Evolutionary conservation across 1,140 invertebrate species (phyloP).

Genomic region (Drosophila pseudoananassae): DNA sequence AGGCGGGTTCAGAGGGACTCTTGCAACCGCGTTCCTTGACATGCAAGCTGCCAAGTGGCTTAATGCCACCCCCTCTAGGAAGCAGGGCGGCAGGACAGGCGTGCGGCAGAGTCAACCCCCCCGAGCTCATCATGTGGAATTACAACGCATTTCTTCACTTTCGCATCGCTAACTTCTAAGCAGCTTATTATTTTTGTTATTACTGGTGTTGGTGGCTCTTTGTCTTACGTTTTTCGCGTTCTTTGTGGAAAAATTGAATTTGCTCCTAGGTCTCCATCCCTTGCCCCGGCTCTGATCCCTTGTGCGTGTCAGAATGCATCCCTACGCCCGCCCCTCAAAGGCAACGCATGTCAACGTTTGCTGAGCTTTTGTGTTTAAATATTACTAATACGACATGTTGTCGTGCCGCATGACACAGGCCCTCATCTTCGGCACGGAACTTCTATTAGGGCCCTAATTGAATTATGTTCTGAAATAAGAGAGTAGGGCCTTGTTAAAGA

Average conservation of each 20-base stretch:
- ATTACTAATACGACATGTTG: conserved; percentile 82
- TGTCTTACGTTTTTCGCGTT: conserved; percentile 29
- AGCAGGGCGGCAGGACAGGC: not conserved
- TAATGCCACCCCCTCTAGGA: conserved; percentile 51
- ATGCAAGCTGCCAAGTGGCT: conserved; percentile 49
- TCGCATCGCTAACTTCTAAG: conserved; percentile 76
- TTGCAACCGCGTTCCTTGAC: conserved; percentile 58
- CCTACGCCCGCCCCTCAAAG: conserved; percentile 65
- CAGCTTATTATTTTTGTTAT: conserved; percentile 78
- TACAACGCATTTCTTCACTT: conserved; percentile 82
- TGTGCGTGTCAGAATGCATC: conserved; percentile 75
- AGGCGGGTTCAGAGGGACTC: not conserved
- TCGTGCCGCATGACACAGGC: conserved; percentile 56
- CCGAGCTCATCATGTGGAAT: conserved; percentile 46
- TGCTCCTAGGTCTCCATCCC: conserved; percentile 25
- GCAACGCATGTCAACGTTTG: conserved; percentile 80
- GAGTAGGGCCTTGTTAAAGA: conserved; percentile 1
- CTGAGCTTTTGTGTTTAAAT: conserved; percentile 81
- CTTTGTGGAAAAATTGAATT: conserved; percentile 75
- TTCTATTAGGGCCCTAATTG: conserved; percentile 66
- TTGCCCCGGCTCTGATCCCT: conserved; percentile 5
- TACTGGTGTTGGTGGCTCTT: conserved; percentile 35
- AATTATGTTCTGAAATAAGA: conserved; percentile 56
- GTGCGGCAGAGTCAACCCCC: not conserved
- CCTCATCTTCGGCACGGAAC: conserved; percentile 8